Conservation (phyloP, 2,797 vertebrate species). For the Centropyge bicolor region DNA sequence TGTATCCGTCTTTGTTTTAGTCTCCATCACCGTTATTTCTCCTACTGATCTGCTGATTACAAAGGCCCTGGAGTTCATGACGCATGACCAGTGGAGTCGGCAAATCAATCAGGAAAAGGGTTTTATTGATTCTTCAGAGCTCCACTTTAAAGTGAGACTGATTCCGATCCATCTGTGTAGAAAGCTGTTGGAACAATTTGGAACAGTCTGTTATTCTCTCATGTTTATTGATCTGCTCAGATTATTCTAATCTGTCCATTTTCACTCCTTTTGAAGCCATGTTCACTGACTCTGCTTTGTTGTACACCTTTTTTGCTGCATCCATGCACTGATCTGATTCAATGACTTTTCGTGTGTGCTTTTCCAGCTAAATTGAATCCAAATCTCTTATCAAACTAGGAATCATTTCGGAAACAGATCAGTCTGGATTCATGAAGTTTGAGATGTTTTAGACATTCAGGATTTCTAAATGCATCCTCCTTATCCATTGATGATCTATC, state of each 20-base stretch:
- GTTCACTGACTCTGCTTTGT: not conserved
- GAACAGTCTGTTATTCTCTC: slow-evolving; percentile 32
- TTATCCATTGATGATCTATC: not conserved
- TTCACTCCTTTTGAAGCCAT: slow-evolving; percentile 15
- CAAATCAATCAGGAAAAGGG: slow-evolving; percentile 53
- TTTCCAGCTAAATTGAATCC: not conserved
- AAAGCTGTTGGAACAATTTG: slow-evolving; percentile 42
- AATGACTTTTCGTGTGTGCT: not conserved
- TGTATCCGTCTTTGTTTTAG: not conserved
- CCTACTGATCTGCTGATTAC: slow-evolving; percentile 43
- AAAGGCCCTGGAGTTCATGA: slow-evolving; percentile 25
- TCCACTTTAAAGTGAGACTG: slow-evolving; percentile 43
- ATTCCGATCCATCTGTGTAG: slow-evolving; percentile 4
- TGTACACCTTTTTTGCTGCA: not conserved
- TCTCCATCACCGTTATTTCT: slow-evolving; percentile 10
- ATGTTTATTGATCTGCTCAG: slow-evolving; percentile 40
- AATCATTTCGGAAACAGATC: not conserved
- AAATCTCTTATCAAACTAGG: not conserved
- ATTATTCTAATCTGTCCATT: slow-evolving; percentile 20
- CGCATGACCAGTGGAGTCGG: slow-evolving; percentile 35
- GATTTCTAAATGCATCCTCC: not conserved
- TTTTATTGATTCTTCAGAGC: slow-evolving; percentile 48
- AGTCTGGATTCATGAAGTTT: not conserved
- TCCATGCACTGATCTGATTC: not conserved
- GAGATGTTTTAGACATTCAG: not conserved